These are phyloP conservation scores for Cyaniris semiargus DNA, from an alignment of 2,888 invertebrate genomes.

Conservation along the genomic window DNA sequence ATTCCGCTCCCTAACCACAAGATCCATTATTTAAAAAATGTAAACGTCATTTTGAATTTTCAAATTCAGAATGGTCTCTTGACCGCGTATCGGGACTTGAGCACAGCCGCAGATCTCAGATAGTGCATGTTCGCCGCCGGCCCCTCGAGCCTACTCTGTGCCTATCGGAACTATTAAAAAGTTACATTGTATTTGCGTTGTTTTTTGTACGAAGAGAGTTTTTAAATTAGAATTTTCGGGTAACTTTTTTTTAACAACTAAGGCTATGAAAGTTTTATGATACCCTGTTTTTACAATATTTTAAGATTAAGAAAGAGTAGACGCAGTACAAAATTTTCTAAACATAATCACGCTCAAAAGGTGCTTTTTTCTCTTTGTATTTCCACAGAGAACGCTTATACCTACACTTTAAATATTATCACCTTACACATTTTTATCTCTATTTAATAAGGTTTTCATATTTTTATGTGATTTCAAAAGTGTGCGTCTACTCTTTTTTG, in stretches of 20 bases:
- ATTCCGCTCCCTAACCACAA: neutral
- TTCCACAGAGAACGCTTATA: too few relatives aligned
- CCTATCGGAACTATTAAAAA: conserved; percentile 8
- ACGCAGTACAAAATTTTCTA: too few relatives aligned
- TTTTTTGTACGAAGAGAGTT: neutral
- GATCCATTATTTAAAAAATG: conserved; percentile 16
- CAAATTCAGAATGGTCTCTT: conserved; percentile 29
- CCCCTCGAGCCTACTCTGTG: conserved; percentile 2
- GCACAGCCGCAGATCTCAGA: conserved; percentile 50
- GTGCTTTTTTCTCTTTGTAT: too few relatives aligned
- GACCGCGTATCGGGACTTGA: conserved; percentile 36
- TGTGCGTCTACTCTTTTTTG: too few relatives aligned
- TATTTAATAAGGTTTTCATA: too few relatives aligned
- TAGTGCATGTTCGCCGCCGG: conserved; percentile 55
- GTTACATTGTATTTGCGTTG: neutral
- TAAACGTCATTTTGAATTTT: neutral
- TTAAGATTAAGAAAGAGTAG: too few relatives aligned
- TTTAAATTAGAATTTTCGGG: neutral
- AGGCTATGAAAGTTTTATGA: neutral
- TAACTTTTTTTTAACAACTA: neutral
- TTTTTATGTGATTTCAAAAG: too few relatives aligned
- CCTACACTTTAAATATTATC: too few relatives aligned
- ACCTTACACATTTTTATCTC: too few relatives aligned
- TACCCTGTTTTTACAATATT: too few relatives aligned
- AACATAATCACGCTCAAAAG: too few relatives aligned